Conservation (phyloP, 2,113 vertebrate genomes). For the Choloepus hoffmanni region DNA sequence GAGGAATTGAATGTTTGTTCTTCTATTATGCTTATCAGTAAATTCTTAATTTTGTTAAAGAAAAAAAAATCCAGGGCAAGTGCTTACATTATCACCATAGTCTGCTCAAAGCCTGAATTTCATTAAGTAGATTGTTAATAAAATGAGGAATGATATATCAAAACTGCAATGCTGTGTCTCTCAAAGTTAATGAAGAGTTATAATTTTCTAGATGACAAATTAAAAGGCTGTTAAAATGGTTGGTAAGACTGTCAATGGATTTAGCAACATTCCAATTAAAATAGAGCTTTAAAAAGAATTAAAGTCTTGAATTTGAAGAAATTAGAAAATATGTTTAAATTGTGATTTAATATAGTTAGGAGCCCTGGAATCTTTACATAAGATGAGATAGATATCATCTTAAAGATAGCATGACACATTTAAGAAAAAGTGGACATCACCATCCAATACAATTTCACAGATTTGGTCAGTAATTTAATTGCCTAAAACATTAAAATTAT, state of each 20-base stretch:
- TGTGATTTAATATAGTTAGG: conserved; percentile 76
- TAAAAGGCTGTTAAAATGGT: conserved; percentile 88
- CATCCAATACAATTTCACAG: background rate
- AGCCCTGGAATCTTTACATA: conserved; percentile 68
- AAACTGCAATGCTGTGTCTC: conserved; percentile 85
- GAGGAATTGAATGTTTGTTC: conserved; percentile 70
- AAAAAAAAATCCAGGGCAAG: conserved; percentile 73
- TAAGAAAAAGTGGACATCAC: conserved; percentile 57
- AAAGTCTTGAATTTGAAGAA: conserved; percentile 83
- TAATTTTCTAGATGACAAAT: conserved; percentile 88
- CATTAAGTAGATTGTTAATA: conserved; percentile 86
- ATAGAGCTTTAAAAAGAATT: conserved; percentile 83
- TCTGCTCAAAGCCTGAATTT: conserved; percentile 85
- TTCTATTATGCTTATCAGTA: conserved; percentile 74
- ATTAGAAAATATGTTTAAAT: conserved; percentile 82
- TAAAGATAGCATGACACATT: conserved; percentile 60
- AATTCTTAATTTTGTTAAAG: conserved; percentile 78
- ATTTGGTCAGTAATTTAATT: conserved; percentile 25
- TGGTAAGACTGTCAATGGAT: conserved; percentile 85
- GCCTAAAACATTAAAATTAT: conserved; percentile 29
- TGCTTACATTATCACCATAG: conserved; percentile 81
- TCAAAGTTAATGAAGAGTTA: conserved; percentile 88
- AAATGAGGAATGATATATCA: conserved; percentile 85
- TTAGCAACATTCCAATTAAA: conserved; percentile 86
- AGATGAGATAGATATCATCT: conserved; percentile 69